These are phyloP conservation scores for Trichosurus vulpecula DNA, from an alignment of 2,797 vertebrate genomes.

Conservation along the genomic window DNA sequence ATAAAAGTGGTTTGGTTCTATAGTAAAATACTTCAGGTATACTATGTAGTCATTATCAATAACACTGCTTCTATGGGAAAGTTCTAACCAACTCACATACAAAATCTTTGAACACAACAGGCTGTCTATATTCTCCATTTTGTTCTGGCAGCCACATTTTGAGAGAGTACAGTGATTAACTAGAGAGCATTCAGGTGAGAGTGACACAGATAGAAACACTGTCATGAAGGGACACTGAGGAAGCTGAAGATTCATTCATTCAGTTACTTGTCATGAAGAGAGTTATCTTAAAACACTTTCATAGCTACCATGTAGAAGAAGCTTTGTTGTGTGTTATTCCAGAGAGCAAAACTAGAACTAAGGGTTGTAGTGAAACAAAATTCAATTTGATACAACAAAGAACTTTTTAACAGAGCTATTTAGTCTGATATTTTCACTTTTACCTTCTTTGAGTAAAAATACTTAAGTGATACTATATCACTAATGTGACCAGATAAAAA, in stretches of 20 bases:
- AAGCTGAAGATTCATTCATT: background rate
- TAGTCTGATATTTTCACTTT: conserved; percentile 31
- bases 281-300: conserved; percentile 31
- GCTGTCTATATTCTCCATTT: background rate
- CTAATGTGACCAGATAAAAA: background rate
- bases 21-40: too few species aligned
- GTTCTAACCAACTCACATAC: background rate
- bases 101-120: background rate
- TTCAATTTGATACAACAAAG: conserved; percentile 23
- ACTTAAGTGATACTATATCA: background rate
- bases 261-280: conserved; percentile 28
- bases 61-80: too few species aligned
- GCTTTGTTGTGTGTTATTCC: conserved; percentile 17
- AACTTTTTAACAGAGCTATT: conserved; percentile 31
- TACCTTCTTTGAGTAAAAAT: background rate
- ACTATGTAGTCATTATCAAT: too few species aligned
- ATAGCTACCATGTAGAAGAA: conserved; percentile 30
- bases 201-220: background rate
- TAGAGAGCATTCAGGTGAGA: background rate
- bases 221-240: background rate
- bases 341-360: conserved; percentile 20
- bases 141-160: background rate
- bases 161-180: background rate
- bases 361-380: conserved; percentile 14
- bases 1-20: background rate